Evolutionary conservation across 2,113 vertebrate species (phyloP), one percentile per base, ranked within the genome.

Genomic region (Rhinopomastus cyanomelas): DNA sequence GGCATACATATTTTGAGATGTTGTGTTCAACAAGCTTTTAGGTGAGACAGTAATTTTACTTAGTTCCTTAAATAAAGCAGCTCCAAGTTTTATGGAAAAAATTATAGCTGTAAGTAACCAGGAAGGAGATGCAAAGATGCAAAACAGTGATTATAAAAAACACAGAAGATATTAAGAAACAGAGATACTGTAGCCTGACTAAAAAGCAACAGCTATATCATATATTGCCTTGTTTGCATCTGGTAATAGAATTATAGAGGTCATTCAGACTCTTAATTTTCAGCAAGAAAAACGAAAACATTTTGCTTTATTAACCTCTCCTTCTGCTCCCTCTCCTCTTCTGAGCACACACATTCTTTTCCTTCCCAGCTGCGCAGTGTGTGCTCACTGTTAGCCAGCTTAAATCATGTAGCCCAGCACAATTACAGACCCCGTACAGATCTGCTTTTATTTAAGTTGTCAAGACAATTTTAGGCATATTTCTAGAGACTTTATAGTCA

Each of bases 401-500:
- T 88, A 92, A 94, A 87, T 87, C 67, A 55, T 82, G 49, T 65
- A 87, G 61, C 64, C 19, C 49, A 57, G 69, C 86, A 81, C 73
- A 91, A 84, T 94, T 95, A 86, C 85, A 94, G 82, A 83, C 85
- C 57, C 61, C n/a, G 6, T 91, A 75, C 73, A 75, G 89, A 88
- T 92, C 93, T 92, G 93, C 92, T 96, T 96, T 84, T 84, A 84
- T 94, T 92, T 92, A 92, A 94, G 87, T 87, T 93, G 89, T 94
- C 90, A 78, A 75, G 90, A 76, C 80, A 89, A 85, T 95, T 94
- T 78, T 81, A 61, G 49, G 55, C 59, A 23, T 88, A 84, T 95
- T 94, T 92, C 3, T 42, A 57, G 76, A 89, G 84, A 68, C 51
- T 92, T 91, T 87, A 39, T 85, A 62, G 61, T 26, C 73, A 83